Evolutionary conservation across 2,113 vertebrate species (phyloP).

Genomic region (Halichoeres trimaculatus): DNA sequence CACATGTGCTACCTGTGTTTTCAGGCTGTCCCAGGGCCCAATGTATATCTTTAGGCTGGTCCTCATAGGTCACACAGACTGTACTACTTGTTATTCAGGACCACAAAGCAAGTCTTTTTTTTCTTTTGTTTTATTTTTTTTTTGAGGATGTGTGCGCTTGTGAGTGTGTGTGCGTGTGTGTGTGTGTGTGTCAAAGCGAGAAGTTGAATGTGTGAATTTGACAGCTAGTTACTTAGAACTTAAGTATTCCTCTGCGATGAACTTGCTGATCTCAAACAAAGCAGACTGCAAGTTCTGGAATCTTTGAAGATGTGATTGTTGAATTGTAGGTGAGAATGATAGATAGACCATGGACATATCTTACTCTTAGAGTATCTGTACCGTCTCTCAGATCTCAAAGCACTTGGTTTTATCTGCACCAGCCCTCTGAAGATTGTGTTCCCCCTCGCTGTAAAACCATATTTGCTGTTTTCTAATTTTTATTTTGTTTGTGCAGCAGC

Average conservation of each 20-base stretch:
- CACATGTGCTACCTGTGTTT: conserved; percentile 73
- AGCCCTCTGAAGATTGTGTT: conserved; percentile 47
- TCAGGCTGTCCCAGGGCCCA: conserved; percentile 67
- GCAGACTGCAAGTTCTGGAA: conserved; percentile 52
- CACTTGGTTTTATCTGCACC: conserved; percentile 69
- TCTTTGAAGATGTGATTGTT: conserved; percentile 63
- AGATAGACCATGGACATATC: conserved; percentile 72
- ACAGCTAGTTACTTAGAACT: conserved; percentile 69
- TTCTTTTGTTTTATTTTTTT: conserved; percentile 38
- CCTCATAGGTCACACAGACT: conserved; percentile 73
- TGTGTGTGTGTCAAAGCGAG: conserved; percentile 17
- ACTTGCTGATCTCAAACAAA: conserved; percentile 41
- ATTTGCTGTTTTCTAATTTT: conserved; percentile 52
- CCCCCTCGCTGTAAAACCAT: conserved; percentile 50
- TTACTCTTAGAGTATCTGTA: conserved; percentile 71
- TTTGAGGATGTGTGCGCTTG: conserved; percentile 19
- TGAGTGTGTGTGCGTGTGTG: conserved; percentile 22
- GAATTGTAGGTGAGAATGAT: conserved; percentile 56
- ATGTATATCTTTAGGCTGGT: conserved; percentile 80
- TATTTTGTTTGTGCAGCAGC: conserved; percentile 64
- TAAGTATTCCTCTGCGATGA: conserved; percentile 67
- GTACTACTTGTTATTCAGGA: conserved; percentile 75
- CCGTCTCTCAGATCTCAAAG: conserved; percentile 67
- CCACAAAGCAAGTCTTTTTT: conserved; percentile 74
- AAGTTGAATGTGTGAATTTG: conserved; percentile 55